A percentile compares a stretch with the other conserved stretches of the same genome.
Conservation (phyloP, 2,888 invertebrate species). For the Caenorhabditis macrosperma region DNA sequence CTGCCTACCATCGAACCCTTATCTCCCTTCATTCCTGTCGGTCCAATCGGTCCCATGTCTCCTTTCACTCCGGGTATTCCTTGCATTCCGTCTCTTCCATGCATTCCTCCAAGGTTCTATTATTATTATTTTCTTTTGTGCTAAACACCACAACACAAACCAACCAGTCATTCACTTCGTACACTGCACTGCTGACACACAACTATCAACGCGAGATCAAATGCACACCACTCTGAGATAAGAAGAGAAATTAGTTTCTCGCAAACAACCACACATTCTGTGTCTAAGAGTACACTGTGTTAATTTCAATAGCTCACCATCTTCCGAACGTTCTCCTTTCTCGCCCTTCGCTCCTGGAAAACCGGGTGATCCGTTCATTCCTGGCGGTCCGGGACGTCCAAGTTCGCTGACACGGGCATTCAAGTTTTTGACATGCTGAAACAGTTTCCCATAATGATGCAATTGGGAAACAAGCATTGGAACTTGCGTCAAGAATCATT, state of each 20-base stretch:
- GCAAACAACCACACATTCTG: background rate
- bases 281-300: background rate
- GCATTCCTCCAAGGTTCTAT: slow-evolving; percentile 53
- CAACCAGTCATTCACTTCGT: background rate
- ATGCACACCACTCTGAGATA: slow-evolving; percentile 23
- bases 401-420: slow-evolving; percentile 71
- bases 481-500: slow-evolving; percentile 71
- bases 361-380: slow-evolving; percentile 71
- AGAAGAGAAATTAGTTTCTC: slow-evolving; percentile 12
- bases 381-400: slow-evolving; percentile 70
- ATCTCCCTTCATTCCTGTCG: slow-evolving; percentile 74
- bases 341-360: slow-evolving; percentile 71
- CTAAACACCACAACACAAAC: slow-evolving; percentile 3
- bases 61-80: slow-evolving; percentile 73
- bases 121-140: background rate
- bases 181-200: background rate
- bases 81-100: slow-evolving; percentile 70
- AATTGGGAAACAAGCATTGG: background rate
- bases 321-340: slow-evolving; percentile 65
- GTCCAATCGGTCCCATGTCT: slow-evolving; percentile 71
- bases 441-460: background rate
- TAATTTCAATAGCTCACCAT: slow-evolving; percentile 50
- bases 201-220: slow-evolving; percentile 1
- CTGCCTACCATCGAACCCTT: slow-evolving; percentile 68
- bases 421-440: slow-evolving; percentile 72